phyloP scores from a whole-genome alignment of 2,888 invertebrate genomes.

The Drosophila infuscata region DNA sequence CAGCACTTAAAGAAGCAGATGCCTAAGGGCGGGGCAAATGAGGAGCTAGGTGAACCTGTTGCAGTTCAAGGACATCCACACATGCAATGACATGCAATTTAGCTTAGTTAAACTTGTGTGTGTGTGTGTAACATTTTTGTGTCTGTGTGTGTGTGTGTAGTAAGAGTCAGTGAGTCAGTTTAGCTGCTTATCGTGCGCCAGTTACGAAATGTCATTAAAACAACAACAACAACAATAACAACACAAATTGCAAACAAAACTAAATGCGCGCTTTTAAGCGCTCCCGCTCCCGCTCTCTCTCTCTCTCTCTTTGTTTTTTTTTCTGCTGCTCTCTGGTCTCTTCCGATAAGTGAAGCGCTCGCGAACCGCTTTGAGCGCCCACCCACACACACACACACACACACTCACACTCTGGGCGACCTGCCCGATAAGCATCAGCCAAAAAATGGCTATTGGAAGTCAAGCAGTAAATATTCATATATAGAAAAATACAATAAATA shows the following conservation, averaged over 20 bases:
- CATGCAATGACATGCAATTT: constrained; percentile 27
- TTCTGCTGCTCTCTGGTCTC: constrained; percentile 1
- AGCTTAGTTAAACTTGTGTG: background rate
- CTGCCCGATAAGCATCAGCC: constrained; percentile 37
- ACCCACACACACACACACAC: constrained; percentile 17
- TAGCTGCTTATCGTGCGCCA: constrained; percentile 38
- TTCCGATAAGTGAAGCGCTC: background rate
- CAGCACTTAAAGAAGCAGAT: constrained; percentile 7
- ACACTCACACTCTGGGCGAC: background rate
- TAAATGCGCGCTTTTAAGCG: constrained; percentile 28
- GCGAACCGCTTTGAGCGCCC: constrained; percentile 4
- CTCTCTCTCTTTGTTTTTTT: background rate
- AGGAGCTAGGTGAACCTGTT: constrained; percentile 44
- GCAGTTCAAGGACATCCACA: constrained; percentile 50
- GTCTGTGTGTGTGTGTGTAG: constrained; percentile 4
- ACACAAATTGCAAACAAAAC: constrained; percentile 24
- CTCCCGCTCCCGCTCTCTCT: constrained; percentile 16
- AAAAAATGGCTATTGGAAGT: constrained; percentile 41
- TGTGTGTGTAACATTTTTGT: background rate
- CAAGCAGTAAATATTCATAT: constrained; percentile 24
- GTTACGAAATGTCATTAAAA: constrained; percentile 45
- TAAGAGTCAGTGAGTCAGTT: constrained; percentile 40
- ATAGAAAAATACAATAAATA: constrained; percentile 13
- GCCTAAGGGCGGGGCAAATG: background rate
- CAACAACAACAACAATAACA: constrained; percentile 12